Evolutionary conservation across 2,888 invertebrate species (phyloP).

Genomic region (Heterodera filipjevi): DNA sequence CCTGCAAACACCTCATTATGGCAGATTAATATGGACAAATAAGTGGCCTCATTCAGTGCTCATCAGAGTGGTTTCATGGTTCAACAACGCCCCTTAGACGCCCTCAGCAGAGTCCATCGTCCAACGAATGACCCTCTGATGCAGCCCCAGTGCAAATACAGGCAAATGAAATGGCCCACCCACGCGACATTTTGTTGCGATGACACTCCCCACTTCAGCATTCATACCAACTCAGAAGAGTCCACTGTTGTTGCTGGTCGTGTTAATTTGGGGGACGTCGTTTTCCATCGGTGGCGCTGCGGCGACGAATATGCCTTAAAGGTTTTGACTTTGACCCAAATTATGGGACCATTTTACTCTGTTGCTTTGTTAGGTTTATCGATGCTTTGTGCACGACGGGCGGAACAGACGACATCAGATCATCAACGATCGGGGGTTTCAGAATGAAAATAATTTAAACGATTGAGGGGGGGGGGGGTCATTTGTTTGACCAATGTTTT

Average conservation of each 20-base stretch:
- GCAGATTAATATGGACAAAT: not conserved
- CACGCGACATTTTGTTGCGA: not conserved
- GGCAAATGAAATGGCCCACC: not conserved
- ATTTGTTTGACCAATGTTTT: too few species aligned
- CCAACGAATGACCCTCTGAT: not conserved
- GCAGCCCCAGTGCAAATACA: conserved; percentile 26
- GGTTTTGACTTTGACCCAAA: not conserved
- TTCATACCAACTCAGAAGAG: not conserved
- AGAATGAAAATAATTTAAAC: too few species aligned
- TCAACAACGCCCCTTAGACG: not conserved
- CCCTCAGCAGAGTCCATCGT: not conserved
- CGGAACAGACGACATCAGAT: conserved; percentile 15
- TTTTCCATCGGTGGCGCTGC: conserved; percentile 22
- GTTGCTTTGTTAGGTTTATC: conserved; percentile 21
- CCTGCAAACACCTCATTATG: not conserved
- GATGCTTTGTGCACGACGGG: conserved; percentile 22
- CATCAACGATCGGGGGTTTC: conserved; percentile 17
- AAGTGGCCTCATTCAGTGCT: not conserved
- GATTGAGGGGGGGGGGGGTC: too few species aligned
- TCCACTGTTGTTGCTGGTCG: conserved; percentile 1
- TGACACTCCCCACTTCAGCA: not conserved
- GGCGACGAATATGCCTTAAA: conserved; percentile 17
- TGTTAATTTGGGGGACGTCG: conserved; percentile 16
- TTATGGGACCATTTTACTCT: not conserved
- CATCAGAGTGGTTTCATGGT: not conserved